These are phyloP conservation scores for Ennomos fuscantarius DNA, from an alignment of 2,888 invertebrate species.

Conservation along the genomic window DNA sequence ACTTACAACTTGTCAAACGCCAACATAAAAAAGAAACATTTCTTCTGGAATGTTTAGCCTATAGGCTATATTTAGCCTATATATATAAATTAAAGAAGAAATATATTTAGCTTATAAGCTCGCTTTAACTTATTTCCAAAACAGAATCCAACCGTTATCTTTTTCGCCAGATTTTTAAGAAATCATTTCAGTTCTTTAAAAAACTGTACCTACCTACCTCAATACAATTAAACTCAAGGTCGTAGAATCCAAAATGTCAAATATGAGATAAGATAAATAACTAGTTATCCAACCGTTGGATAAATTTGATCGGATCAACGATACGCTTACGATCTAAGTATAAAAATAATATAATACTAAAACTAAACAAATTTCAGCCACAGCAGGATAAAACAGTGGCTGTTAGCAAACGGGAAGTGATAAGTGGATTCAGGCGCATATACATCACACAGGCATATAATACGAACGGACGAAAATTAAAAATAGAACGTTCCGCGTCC, in stretches of 20 bases:
- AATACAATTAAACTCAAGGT: constrained; percentile 33
- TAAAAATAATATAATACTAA: not conserved
- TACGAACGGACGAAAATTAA: constrained; percentile 51
- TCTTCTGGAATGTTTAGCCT: too few species aligned
- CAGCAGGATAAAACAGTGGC: not conserved
- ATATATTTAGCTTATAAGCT: too few species aligned
- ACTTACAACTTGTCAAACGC: too few species aligned
- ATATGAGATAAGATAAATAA: constrained; percentile 21
- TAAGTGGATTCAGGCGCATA: constrained; percentile 21
- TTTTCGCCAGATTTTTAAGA: constrained; percentile 17
- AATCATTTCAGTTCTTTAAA: constrained; percentile 24
- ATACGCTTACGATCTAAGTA: too few species aligned
- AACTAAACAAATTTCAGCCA: not conserved
- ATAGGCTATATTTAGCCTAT: too few species aligned
- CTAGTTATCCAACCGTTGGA: constrained; percentile 3
- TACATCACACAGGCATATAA: constrained; percentile 28
- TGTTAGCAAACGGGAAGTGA: constrained; percentile 32
- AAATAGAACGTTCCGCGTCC: constrained; percentile 77
- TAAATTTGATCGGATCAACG: constrained; percentile 11
- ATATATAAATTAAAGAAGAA: too few species aligned
- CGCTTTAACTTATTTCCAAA: too few species aligned
- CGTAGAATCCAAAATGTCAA: constrained; percentile 29
- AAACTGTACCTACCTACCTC: constrained; percentile 29
- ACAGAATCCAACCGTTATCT: constrained; percentile 16
- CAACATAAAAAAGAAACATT: too few species aligned